These are phyloP conservation scores for Clunio marinus DNA, from an alignment of 2,888 invertebrate species.

Conservation along the genomic window DNA sequence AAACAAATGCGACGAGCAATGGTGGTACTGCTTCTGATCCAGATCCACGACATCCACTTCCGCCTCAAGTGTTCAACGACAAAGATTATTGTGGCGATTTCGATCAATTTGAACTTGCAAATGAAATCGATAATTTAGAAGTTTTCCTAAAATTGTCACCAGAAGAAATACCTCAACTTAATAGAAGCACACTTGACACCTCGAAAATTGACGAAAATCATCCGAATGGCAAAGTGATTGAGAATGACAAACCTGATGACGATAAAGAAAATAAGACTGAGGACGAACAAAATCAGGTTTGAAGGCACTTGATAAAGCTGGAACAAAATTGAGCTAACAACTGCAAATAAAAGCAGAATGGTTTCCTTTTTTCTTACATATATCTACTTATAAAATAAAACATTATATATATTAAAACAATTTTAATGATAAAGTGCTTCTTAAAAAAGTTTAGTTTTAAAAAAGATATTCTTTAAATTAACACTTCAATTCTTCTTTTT, in stretches of 20 bases:
- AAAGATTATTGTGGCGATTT: constrained; percentile 85
- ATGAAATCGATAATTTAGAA: constrained; percentile 85
- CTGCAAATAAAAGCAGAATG: neutral
- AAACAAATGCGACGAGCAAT: constrained; percentile 72
- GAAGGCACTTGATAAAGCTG: constrained; percentile 7
- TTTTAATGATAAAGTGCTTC: too few species aligned
- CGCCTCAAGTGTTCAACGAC: constrained; percentile 93
- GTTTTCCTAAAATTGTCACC: constrained; percentile 75
- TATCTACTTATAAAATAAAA: too few species aligned
- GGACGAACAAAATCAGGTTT: constrained; percentile 47
- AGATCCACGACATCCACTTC: constrained; percentile 73
- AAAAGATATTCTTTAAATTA: too few species aligned
- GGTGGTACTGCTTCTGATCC: constrained; percentile 56
- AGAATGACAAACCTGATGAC: constrained; percentile 47
- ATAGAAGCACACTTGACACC: constrained; percentile 47
- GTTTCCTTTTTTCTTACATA: too few species aligned
- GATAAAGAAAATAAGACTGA: constrained; percentile 49
- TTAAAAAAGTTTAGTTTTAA: too few species aligned
- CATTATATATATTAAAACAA: too few species aligned
- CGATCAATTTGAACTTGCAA: constrained; percentile 85
- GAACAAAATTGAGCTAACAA: neutral
- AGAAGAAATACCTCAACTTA: constrained; percentile 52
- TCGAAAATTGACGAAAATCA: constrained; percentile 41
- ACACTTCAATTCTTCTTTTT: too few species aligned
- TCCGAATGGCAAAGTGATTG: constrained; percentile 45